A percentile compares a stretch with the other conserved stretches of the same genome.
Conservation (phyloP, 2,113 vertebrate species). For the Corvus moneduloides region DNA sequence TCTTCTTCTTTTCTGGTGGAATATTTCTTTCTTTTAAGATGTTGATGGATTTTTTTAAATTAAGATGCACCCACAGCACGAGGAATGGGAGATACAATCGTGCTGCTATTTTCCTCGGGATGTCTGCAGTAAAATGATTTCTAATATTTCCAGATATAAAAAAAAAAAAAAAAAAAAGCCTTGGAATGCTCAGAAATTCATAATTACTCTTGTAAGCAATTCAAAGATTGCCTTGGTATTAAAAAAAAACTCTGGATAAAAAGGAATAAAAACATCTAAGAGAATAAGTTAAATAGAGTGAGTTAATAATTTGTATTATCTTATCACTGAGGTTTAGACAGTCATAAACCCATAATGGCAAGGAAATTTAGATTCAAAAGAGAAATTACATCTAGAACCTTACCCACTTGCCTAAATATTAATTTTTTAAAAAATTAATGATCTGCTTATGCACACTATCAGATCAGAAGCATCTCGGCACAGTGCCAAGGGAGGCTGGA, state of each 20-base stretch:
- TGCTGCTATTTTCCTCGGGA: background rate
- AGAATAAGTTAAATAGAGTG: background rate
- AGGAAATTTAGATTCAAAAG: background rate
- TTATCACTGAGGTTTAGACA: constrained; percentile 1
- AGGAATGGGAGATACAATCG: background rate
- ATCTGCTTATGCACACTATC: background rate
- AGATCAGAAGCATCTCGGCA: background rate
- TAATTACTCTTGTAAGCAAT: constrained; percentile 30
- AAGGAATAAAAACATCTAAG: constrained; percentile 42
- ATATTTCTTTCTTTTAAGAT: background rate
- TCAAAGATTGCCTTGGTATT: background rate
- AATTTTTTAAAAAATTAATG: background rate
- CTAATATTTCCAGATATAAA: background rate
- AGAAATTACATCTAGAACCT: background rate
- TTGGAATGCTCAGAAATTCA: background rate
- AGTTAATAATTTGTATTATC: constrained; percentile 27
- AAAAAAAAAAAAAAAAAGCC: background rate
- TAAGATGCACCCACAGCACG: background rate
- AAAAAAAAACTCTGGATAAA: background rate
- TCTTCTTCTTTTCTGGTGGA: background rate
- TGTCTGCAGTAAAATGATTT: background rate
- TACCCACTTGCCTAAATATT: background rate
- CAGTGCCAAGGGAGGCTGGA: background rate
- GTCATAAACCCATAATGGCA: background rate
- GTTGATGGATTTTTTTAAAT: background rate